Conservation (phyloP, 2,113 vertebrate species). For the Cyphomyrus plagiostoma region DNA sequence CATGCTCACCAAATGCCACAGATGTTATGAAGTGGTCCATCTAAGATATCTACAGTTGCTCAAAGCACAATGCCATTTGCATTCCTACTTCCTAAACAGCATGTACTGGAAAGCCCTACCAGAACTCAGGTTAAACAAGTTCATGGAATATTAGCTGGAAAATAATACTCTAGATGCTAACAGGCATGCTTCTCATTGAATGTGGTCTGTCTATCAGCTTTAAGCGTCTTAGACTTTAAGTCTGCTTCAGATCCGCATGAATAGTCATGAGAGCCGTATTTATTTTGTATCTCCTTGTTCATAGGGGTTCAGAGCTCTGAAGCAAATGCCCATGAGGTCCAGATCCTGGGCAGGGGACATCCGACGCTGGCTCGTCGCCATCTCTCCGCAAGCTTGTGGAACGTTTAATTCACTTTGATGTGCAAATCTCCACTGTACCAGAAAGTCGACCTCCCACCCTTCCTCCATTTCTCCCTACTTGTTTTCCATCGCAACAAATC, state of each 20-base stretch:
- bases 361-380: constrained; percentile 16
- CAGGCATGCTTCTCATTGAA: background rate
- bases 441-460: constrained; percentile 6
- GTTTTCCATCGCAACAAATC: constrained; percentile 30
- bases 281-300: constrained; percentile 9
- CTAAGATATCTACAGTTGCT: background rate
- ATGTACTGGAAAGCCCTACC: background rate
- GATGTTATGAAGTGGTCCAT: background rate
- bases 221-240: background rate
- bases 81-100: background rate
- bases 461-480: constrained; percentile 27
- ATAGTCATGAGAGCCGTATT: background rate
- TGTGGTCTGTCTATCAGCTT: background rate
- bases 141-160: constrained; percentile 5
- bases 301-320: background rate
- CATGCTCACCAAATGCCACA: background rate
- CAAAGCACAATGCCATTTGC: background rate
- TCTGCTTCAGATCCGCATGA: background rate
- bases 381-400: constrained; percentile 17
- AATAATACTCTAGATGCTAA: constrained; percentile 1
- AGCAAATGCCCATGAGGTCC: constrained; percentile 1
- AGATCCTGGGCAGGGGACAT: constrained; percentile 5
- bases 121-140: background rate
- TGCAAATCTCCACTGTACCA: constrained; percentile 30
- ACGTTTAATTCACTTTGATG: constrained; percentile 29